A percentile compares a stretch with the other conserved stretches of the same genome.
Conservation (phyloP, 2,888 invertebrate species). For the Drosophila sordidula region DNA sequence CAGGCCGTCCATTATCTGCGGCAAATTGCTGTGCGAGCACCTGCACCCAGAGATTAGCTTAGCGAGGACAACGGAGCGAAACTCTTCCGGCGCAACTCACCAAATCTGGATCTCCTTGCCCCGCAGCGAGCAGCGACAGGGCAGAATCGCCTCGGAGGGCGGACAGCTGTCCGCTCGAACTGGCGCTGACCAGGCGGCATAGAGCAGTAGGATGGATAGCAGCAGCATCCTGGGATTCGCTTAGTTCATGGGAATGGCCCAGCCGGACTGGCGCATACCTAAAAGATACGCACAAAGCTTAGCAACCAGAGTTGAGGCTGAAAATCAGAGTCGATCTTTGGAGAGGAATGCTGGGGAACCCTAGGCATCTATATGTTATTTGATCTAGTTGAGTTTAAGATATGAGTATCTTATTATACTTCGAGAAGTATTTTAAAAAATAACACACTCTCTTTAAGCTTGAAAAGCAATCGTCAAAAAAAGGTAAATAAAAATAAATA, state of each 20-base stretch:
- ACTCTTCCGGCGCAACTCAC: conserved; percentile 85
- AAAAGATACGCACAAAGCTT: not conserved
- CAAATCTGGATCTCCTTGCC: conserved; percentile 94
- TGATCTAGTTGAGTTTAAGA: no score
- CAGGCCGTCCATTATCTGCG: conserved; percentile 90
- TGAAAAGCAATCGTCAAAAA: no score
- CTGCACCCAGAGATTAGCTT: conserved; percentile 85
- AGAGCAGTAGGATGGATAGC: conserved; percentile 48
- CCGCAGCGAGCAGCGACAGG: conserved; percentile 92
- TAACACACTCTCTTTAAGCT: no score
- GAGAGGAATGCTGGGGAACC: no score
- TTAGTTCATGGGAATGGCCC: conserved; percentile 35
- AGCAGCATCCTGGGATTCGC: conserved; percentile 51
- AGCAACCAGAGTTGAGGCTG: not conserved
- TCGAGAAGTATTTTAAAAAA: no score
- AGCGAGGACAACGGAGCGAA: not conserved
- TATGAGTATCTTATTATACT: no score
- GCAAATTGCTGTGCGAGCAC: conserved; percentile 96
- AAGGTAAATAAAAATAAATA: no score
- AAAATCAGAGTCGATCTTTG: no score
- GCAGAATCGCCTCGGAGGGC: conserved; percentile 90
- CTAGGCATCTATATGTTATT: no score
- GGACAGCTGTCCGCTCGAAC: conserved; percentile 87
- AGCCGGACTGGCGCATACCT: conserved; percentile 57
- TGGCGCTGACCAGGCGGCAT: conserved; percentile 27